Conservation (phyloP, 1,140 invertebrate species). For the Cyclina sinensis region DNA sequence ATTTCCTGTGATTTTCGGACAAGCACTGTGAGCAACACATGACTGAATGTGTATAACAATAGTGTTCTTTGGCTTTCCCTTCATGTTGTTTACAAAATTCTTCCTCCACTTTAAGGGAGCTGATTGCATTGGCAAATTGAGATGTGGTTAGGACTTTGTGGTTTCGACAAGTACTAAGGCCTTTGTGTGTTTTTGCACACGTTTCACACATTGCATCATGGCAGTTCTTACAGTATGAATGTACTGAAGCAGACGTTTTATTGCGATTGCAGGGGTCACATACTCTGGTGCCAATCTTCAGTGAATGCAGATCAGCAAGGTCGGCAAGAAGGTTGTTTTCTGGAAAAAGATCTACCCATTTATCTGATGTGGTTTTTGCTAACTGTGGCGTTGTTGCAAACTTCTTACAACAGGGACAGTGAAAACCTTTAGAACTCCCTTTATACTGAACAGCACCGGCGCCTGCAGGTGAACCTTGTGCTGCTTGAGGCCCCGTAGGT, state of each 20-base stretch:
- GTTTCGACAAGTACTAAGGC: slow-evolving; percentile 34
- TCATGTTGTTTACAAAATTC: slow-evolving; percentile 44
- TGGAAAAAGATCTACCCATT: slow-evolving; percentile 59
- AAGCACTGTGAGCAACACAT: slow-evolving; percentile 54
- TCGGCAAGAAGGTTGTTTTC: slow-evolving; percentile 56
- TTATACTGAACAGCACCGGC: not conserved
- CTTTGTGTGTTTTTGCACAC: slow-evolving; percentile 58
- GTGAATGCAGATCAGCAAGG: slow-evolving; percentile 48
- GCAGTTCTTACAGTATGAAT: slow-evolving; percentile 63
- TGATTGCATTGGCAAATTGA: slow-evolving; percentile 46
- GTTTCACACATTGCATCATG: slow-evolving; percentile 56
- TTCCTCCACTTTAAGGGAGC: slow-evolving; percentile 60
- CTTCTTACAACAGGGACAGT: slow-evolving; percentile 61
- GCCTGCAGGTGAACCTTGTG: not conserved
- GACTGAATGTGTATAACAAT: slow-evolving; percentile 39
- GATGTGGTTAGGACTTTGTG: slow-evolving; percentile 41
- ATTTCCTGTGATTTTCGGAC: slow-evolving; percentile 40
- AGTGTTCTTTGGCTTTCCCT: slow-evolving; percentile 45
- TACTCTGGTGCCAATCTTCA: slow-evolving; percentile 42
- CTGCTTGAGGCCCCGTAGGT: not conserved
- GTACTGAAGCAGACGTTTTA: slow-evolving; percentile 30
- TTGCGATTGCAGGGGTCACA: slow-evolving; percentile 61
- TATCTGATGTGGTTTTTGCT: slow-evolving; percentile 37
- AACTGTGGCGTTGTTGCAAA: slow-evolving; percentile 57
- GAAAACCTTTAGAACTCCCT: slow-evolving; percentile 50